Evolutionary conservation across 2,888 invertebrate genomes (phyloP).

Genomic region (Malthinus flaveolus): DNA sequence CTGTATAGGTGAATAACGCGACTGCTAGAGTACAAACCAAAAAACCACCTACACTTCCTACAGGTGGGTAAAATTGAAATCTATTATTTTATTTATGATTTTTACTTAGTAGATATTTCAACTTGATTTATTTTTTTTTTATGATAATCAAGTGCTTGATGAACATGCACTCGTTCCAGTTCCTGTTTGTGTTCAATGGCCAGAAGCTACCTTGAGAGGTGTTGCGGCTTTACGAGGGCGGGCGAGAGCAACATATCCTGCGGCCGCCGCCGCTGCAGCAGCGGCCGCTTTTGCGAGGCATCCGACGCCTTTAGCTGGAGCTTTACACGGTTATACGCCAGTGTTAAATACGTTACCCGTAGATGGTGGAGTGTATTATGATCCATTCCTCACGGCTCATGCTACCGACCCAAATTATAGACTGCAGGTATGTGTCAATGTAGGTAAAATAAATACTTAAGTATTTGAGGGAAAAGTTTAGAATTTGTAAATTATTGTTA

Average conservation of each 20-base stretch:
- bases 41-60: constrained; percentile 90
- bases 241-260: constrained; percentile 66
- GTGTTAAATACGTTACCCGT: constrained; percentile 52
- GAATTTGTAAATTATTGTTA: neutral
- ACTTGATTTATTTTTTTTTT: constrained; percentile 43
- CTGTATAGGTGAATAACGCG: constrained; percentile 95
- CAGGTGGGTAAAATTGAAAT: constrained; percentile 70
- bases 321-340: constrained; percentile 87
- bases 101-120: constrained; percentile 45
- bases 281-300: constrained; percentile 70
- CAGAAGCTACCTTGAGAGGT: constrained; percentile 83
- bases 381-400: constrained; percentile 84
- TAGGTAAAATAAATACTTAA: neutral
- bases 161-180: constrained; percentile 56
- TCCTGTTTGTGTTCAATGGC: constrained; percentile 91
- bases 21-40: constrained; percentile 99
- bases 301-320: constrained; percentile 69
- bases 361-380: constrained; percentile 87
- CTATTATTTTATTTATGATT: constrained; percentile 7
- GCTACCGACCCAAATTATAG: constrained; percentile 88
- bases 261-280: constrained; percentile 75
- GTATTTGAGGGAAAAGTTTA: neutral
- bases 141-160: no score
- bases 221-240: constrained; percentile 82
- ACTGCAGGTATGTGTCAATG: constrained; percentile 73